Conservation (phyloP, 2,797 vertebrate species). For the Enteromius unitaeniatus region DNA sequence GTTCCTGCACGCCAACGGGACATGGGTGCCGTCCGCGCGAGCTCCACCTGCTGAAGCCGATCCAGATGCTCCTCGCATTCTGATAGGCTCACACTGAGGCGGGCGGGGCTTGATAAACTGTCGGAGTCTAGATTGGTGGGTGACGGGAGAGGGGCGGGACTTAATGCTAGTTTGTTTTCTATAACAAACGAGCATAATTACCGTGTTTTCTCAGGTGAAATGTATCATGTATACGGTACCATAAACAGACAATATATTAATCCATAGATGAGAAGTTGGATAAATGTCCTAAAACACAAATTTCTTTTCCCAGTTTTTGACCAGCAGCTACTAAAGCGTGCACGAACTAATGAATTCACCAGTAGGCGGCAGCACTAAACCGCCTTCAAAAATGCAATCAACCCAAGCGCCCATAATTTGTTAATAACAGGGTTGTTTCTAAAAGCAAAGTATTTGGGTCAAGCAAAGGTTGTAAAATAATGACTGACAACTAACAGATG, state of each 20-base stretch:
- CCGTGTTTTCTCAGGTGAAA: not conserved
- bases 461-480: not conserved
- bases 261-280: not conserved
- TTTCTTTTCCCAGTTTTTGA: not conserved
- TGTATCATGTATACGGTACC: not conserved
- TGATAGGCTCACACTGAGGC: constrained; percentile 79
- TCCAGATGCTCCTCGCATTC: constrained; percentile 87
- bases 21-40: constrained; percentile 84
- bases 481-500: not conserved
- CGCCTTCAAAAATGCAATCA: not conserved
- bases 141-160: constrained; percentile 44
- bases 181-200: not conserved
- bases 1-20: constrained; percentile 86
- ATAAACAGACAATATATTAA: not conserved
- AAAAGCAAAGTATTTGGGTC: not conserved
- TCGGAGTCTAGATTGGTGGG: constrained; percentile 75
- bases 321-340: not conserved
- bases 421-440: not conserved
- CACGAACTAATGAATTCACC: constrained; percentile 18
- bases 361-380: constrained; percentile 52
- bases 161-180: not conserved
- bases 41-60: constrained; percentile 84
- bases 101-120: constrained; percentile 79
- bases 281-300: not conserved
- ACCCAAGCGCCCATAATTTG: not conserved